Evolutionary conservation across 1,140 invertebrate species (phyloP), one percentile per base, ranked within the genome.

Genomic region (Agrypnia vestita): DNA sequence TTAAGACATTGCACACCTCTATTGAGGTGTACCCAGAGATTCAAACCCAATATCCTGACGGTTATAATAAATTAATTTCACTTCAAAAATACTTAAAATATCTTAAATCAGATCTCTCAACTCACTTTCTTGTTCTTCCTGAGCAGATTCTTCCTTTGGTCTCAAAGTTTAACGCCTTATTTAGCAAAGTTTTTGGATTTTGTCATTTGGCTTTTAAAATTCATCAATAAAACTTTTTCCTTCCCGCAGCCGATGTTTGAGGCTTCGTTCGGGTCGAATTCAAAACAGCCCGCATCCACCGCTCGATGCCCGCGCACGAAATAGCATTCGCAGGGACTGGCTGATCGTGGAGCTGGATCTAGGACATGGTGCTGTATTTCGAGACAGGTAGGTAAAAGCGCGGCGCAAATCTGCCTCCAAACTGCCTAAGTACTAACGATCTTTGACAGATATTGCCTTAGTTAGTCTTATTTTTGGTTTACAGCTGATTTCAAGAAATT

Each of bases 381-480:
- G 11, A 6, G 15, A 21, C 21, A 17, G 55, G 15, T 59, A 59
- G 3, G 12, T 59, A 21, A 59, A 59, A 59, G 55, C 15, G 55
- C 21, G 55, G 11, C 61, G 19, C 61, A 75, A 75, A 75, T 46
- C 35, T 59, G 25, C 53, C 9, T 17, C 43, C 73, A 1, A 53
- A 51, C 61, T 25, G 35, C 59, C 71, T 75, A 80, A 80, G 56
- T 80, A 72, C 51, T 75, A 80, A 75, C 72, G 72, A 80, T 56
- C 35, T 69, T 71, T 75, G 78, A 80, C 78, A 75, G 78, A 73
- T 80, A 80, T 80, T 80, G 78, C 78, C 72, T 74, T 75, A 75
- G 78, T 80, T 75, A 67, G 71, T 51, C 75, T 80, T 80, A 71
- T 79, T 72, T 21, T 43, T 64, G n/a, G 13, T 35, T 64, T 35